A percentile compares a stretch with the other conserved stretches of the same genome.
Evolutionary conservation across 2,113 vertebrate genomes (phyloP).

Genomic region (Thamnaconus septentrionalis): DNA sequence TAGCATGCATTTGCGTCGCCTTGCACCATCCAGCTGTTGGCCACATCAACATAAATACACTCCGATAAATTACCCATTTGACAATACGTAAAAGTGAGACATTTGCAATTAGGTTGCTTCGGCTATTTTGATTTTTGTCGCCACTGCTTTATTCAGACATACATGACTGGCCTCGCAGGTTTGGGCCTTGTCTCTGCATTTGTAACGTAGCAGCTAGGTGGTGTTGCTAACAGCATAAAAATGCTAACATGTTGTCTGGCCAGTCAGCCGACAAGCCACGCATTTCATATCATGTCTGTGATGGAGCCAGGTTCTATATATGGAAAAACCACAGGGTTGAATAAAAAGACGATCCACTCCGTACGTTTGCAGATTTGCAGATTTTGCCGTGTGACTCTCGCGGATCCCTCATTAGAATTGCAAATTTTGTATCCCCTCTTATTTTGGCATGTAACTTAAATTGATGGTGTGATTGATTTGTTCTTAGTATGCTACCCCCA

Average conservation of each 20-base stretch:
- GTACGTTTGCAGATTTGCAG: background rate
- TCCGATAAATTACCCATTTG: background rate
- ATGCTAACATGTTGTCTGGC: constrained; percentile 52
- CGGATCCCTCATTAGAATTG: constrained; percentile 14
- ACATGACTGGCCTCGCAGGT: constrained; percentile 29
- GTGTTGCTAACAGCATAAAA: constrained; percentile 46
- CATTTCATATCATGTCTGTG: constrained; percentile 36
- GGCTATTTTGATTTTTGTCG: background rate
- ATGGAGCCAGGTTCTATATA: constrained; percentile 13
- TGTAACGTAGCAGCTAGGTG: constrained; percentile 41
- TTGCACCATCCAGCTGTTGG: constrained; percentile 56
- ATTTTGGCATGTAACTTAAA: constrained; percentile 33
- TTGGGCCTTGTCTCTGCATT: constrained; percentile 53
- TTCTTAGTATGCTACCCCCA: constrained; percentile 1
- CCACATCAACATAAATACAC: constrained; percentile 40
- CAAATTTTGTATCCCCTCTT: constrained; percentile 23
- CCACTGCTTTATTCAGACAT: constrained; percentile 14
- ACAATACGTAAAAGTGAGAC: too few relatives aligned
- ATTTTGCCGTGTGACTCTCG: background rate
- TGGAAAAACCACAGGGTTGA: background rate
- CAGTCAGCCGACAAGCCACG: constrained; percentile 36
- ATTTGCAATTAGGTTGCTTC: too few relatives aligned
- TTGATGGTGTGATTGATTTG: constrained; percentile 29
- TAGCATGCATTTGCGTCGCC: constrained; percentile 57
- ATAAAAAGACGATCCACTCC: background rate